Base-by-base conservation (phyloP, 2,888 invertebrate species). In the Cinara cedri region DNA sequence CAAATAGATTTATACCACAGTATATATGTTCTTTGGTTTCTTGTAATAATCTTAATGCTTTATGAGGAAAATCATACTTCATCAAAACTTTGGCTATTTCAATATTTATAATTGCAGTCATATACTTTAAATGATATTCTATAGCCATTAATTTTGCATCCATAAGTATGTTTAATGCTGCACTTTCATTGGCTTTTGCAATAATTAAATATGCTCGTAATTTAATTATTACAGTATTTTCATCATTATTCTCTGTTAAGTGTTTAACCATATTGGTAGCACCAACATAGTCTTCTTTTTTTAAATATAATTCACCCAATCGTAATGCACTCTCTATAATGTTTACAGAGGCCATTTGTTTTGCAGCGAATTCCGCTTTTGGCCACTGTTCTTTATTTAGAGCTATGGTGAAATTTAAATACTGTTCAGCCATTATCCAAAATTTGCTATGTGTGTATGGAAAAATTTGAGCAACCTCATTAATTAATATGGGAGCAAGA, bases 121-220 rank as follows among this genome's bases (percentile, higher is more conserved):
- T 81, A 19, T 72, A 72, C 34, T 49, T 81, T n/a, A 74, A 63
- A 19, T 89, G 89, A 85, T 90, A 90, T 84, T 93, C 92, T 83
- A 90, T 90, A 85, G 94, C 92, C 72, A 95, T 87, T 82, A 92
- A 90, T 81, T 92, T 89, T 84, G 94, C 93, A 82, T 94, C 93
- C 62, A 72, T 81, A 6, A 82, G 70, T 68, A 82, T 74, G 42
- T 68, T 78, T n/a, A 82, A 44, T 42, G 81, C 71, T 34, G 82
- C 70, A 55, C 80, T 81, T 51, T 78, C 81, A 19, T 81, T 82
- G 8, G 81, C 82, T 70, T 76, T 81, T 1, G 82, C 80, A 19
- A 66, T 63, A 24, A 82, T 82, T 21, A 82, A 42, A 13, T 81
- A 81, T 34, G 82, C 82, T 57, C 81, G 55, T 26, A 6, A 93